A percentile compares a stretch with the other conserved stretches of the same genome.
phyloP scores from a whole-genome alignment of 2,888 invertebrate genomes.

The Tiliacea citrago region DNA sequence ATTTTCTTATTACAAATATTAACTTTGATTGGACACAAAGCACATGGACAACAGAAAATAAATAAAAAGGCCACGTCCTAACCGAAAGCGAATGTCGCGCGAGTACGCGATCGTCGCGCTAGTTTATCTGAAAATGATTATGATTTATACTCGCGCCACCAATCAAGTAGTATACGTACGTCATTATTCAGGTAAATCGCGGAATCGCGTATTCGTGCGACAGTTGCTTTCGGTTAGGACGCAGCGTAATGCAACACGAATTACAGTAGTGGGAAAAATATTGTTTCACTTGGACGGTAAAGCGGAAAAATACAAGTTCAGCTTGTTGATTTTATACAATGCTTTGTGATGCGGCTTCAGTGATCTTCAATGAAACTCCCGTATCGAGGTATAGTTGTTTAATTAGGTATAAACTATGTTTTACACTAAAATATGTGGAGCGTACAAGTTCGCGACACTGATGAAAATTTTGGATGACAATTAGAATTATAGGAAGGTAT shows the following conservation, averaged over 20 bases:
- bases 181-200: background rate
- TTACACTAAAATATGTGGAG: no score
- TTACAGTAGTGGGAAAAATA: background rate
- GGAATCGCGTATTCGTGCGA: background rate
- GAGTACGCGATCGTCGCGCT: background rate
- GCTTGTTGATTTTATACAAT: background rate
- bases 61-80: background rate
- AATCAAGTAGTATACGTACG: background rate
- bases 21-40: background rate
- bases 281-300: background rate
- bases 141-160: background rate
- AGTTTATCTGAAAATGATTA: background rate
- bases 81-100: background rate
- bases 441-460: no score
- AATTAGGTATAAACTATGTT: no score
- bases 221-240: background rate
- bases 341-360: no score
- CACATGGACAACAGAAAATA: background rate
- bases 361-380: no score
- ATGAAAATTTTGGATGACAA: no score
- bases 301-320: background rate
- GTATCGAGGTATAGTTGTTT: no score
- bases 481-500: no score
- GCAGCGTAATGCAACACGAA: background rate
- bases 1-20: background rate